Evolutionary conservation across 2,113 vertebrate species (phyloP).

Genomic region (Acanthisitta chloris): DNA sequence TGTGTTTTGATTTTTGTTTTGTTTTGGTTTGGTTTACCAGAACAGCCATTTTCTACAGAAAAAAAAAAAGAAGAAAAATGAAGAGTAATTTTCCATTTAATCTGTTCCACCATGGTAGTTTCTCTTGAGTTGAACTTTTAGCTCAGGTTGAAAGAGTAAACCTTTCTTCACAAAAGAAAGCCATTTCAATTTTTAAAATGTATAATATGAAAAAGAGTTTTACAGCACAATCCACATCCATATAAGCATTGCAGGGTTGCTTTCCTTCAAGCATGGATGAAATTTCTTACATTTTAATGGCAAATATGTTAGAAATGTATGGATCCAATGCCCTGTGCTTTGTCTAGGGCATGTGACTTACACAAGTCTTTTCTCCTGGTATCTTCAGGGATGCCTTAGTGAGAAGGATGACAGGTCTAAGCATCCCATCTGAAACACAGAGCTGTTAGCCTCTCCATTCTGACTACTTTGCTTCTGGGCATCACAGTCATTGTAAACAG

Average conservation of each 20-base stretch:
- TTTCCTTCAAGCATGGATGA: conserved; percentile 56
- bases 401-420: background rate
- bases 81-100: background rate
- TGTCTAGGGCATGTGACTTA: conserved; percentile 47
- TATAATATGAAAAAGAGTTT: conserved; percentile 5
- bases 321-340: conserved; percentile 20
- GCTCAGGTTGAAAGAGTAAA: conserved; percentile 20
- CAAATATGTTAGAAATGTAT: conserved; percentile 32
- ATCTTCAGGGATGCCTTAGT: background rate
- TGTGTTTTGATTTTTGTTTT: no score
- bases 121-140: conserved; percentile 43
- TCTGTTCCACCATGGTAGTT: background rate
- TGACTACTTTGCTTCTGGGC: background rate
- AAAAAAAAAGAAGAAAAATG: background rate
- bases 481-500: background rate
- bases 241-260: conserved; percentile 10
- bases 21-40: background rate
- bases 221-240: conserved; percentile 37
- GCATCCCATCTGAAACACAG: rapidly evolving
- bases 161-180: conserved; percentile 18
- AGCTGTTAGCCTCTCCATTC: background rate
- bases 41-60: background rate
- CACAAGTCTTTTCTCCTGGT: conserved; percentile 54
- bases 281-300: conserved; percentile 35
- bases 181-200: conserved; percentile 51